Percentiles rank a stretch among this genome's conserved stretches.
phyloP scores from a whole-genome alignment of 2,888 invertebrate genomes.

The Alsophila aescularia region DNA sequence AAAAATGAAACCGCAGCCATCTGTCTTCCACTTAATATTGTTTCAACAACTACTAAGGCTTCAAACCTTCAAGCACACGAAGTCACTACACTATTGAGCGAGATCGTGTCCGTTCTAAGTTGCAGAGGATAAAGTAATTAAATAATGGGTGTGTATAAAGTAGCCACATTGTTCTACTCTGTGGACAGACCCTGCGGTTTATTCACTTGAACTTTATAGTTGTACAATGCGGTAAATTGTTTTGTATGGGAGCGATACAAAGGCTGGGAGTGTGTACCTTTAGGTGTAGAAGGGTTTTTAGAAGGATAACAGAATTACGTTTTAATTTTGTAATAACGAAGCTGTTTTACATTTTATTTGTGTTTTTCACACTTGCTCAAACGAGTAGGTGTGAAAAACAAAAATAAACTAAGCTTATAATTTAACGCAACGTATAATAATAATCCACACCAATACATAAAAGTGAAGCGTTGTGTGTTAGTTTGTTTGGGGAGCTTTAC shows the following conservation, averaged over 20 bases:
- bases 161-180: conserved; percentile 36
- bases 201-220: conserved; percentile 21
- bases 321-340: background rate
- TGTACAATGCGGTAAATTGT: too few species aligned
- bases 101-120: conserved; percentile 30
- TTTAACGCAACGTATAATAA: too few species aligned
- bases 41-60: conserved; percentile 2
- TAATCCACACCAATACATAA: too few species aligned
- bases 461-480: too few species aligned
- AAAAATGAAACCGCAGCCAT: background rate
- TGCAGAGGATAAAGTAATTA: conserved; percentile 38
- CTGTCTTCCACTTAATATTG: background rate
- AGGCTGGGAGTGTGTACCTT: conserved; percentile 1
- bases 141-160: conserved; percentile 32
- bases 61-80: background rate
- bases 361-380: too few species aligned
- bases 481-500: too few species aligned
- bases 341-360: too few species aligned
- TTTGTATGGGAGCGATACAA: conserved; percentile 19
- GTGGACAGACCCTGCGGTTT: conserved; percentile 29
- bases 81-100: background rate
- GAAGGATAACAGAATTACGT: background rate
- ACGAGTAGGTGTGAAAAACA: too few species aligned
- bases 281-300: background rate
- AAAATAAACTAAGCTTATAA: too few species aligned